Evolutionary conservation across 2,113 vertebrate genomes (phyloP).

Genomic region (Calypte anna): DNA sequence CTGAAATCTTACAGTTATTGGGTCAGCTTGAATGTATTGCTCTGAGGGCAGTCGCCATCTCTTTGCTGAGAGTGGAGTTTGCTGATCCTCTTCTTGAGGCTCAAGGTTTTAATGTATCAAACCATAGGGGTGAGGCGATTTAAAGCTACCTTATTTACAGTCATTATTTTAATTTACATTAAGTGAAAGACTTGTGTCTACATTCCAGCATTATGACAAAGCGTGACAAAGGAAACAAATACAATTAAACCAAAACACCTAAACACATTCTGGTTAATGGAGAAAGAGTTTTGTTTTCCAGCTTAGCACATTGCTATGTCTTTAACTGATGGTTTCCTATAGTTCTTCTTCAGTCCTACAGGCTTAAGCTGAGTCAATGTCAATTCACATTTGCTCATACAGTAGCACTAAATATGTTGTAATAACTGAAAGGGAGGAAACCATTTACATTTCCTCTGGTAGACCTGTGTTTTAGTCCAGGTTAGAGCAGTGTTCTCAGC

Average conservation of each 20-base stretch:
- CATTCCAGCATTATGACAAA: not conserved
- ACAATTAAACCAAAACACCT: not conserved
- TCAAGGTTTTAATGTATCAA: not conserved
- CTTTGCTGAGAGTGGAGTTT: not conserved
- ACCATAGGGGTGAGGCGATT: not conserved
- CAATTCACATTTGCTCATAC: not conserved
- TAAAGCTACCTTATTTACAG: not conserved
- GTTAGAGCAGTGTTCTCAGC: not conserved
- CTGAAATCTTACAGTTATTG: not conserved
- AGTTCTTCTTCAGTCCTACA: not conserved
- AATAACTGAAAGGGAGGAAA: not conserved
- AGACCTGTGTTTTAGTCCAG: not conserved
- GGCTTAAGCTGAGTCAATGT: not conserved
- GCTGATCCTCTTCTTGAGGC: not conserved
- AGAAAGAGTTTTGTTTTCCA: not conserved
- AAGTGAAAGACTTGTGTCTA: not conserved
- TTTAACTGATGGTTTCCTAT: not conserved
- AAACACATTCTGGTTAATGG: not conserved
- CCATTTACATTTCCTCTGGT: not conserved
- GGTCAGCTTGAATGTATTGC: not conserved
- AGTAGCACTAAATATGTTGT: not conserved
- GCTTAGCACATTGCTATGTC: not conserved
- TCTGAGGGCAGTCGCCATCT: not conserved
- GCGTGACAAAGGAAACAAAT: not conserved
- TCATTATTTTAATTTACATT: not conserved